These are phyloP conservation scores for Lamprologus ornatipinnis DNA, from an alignment of 2,113 vertebrate species.

Conservation along the genomic window DNA sequence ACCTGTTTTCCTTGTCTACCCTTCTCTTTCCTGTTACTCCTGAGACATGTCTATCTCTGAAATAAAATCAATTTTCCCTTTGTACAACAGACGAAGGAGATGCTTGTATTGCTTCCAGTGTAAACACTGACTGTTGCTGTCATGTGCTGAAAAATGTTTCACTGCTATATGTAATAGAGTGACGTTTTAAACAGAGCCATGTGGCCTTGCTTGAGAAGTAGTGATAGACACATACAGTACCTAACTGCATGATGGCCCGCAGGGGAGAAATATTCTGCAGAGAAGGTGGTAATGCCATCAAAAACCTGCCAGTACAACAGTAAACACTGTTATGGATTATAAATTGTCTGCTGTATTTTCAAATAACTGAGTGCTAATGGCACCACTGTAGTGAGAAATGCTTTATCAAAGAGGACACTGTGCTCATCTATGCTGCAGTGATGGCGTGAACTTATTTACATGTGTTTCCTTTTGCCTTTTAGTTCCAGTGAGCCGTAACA, in stretches of 20 bases:
- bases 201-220: neutral
- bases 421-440: neutral
- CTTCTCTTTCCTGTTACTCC: neutral
- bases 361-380: neutral
- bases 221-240: neutral
- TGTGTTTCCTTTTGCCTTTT: neutral
- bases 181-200: neutral
- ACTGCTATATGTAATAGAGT: neutral
- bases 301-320: neutral
- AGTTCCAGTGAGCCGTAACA: neutral
- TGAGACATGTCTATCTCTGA: neutral
- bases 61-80: neutral
- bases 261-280: neutral
- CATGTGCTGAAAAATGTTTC: neutral
- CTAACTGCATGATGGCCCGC: neutral
- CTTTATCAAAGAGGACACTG: neutral
- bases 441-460: neutral
- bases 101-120: neutral
- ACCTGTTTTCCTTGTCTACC: neutral
- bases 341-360: neutral
- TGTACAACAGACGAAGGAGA: neutral
- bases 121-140: neutral
- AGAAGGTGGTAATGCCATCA: neutral
- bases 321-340: neutral
- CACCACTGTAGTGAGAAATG: neutral